Evolutionary conservation across 2,113 vertebrate species (phyloP).

Genomic region (Sardina pilchardus): DNA sequence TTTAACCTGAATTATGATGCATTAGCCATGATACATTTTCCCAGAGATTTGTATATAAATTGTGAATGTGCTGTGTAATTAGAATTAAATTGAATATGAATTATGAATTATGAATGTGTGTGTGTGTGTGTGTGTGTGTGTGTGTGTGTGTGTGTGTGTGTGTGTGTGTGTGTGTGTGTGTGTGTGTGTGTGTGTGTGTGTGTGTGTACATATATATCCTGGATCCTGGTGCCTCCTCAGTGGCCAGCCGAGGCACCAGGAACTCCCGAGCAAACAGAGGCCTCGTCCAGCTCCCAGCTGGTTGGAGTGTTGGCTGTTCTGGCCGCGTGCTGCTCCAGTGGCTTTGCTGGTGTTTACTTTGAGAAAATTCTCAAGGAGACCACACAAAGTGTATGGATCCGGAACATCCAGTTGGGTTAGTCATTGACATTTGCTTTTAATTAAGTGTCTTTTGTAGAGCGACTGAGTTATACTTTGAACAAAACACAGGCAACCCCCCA

Average conservation of each 20-base stretch:
- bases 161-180: conserved; percentile 14
- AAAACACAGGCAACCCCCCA: neutral
- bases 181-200: conserved; percentile 7
- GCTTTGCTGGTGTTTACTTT: conserved; percentile 70
- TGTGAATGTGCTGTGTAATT: neutral
- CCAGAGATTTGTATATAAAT: too few relatives aligned
- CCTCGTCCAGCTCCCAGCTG: conserved; percentile 83
- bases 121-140: conserved; percentile 9
- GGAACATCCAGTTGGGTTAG: conserved; percentile 96
- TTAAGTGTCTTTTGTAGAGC: neutral
- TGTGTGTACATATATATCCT: neutral
- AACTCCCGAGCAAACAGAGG: conserved; percentile 66
- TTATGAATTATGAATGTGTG: too few relatives aligned
- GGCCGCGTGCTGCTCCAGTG: conserved; percentile 92
- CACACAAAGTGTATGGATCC: conserved; percentile 90
- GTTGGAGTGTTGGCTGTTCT: conserved; percentile 88
- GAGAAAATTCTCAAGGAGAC: conserved; percentile 53
- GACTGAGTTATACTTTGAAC: too few relatives aligned
- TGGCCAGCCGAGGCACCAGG: conserved; percentile 83
- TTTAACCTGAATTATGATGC: too few relatives aligned
- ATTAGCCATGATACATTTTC: too few relatives aligned
- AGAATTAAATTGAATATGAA: too few relatives aligned
- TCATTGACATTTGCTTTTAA: neutral
- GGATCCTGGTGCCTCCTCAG: too few relatives aligned
- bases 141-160: neutral